Evolutionary conservation across 2,113 vertebrate genomes (phyloP), one percentile per base, ranked within the genome.

Genomic region (Chinchilla lanigera): DNA sequence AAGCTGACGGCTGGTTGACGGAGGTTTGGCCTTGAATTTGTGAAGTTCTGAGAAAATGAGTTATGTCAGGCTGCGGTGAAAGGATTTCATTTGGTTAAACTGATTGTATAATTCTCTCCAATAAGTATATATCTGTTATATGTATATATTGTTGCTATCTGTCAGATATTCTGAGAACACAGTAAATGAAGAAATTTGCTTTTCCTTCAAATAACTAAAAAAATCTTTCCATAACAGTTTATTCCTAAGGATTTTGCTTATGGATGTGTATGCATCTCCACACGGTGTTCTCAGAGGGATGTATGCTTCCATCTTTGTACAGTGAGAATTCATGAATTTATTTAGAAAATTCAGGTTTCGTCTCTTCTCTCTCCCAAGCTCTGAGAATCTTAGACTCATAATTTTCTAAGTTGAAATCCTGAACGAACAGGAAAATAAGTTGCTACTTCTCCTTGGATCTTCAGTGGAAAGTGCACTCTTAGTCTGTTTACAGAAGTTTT

Each of bases 121-220:
- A 16, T 82, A 82, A 83, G 11, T 63, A n/a, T n/a, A n/a, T n/a
- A n/a, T n/a, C n/a, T n/a, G n/a, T n/a, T n/a, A n/a, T n/a, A n/a
- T n/a, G n/a, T n/a, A n/a, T n/a, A n/a, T n/a, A n/a, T n/a, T n/a
- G n/a, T n/a, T n/a, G n/a, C n/a, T 86, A 9, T 35, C 56, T 81
- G 13, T 63, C 30, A 92, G 63, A 60, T 86, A 10, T 3, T 24
- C 65, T 86, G 13, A 30, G 7, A 75, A 60, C 12, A 54, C 22
- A 89, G 13, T 71, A 30, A 77, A 63, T 44, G 6, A 87, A 47
- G 19, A n/a, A 13, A 56, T 69, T n/a, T 85, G 67, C 9, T 54
- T 96, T 86, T 17, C 26, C 16, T 8, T 82, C 63, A 65, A 87
- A 96, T 14, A 94, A 80, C 28, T 92, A 60, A 96, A 86, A 86